These are phyloP conservation scores for Hirundo rustica DNA, from an alignment of 2,797 vertebrate genomes.

Conservation along the genomic window DNA sequence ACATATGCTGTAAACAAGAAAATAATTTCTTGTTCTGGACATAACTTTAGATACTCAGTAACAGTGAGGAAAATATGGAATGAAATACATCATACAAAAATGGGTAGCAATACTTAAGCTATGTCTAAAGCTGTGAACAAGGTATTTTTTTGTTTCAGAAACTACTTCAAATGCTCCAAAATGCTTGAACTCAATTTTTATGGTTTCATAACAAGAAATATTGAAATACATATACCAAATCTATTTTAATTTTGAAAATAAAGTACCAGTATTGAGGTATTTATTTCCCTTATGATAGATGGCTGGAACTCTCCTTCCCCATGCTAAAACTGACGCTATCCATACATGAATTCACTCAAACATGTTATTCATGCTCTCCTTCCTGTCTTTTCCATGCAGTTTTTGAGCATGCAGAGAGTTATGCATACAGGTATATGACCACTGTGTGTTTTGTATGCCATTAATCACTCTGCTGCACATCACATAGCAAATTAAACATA, in stretches of 20 bases:
- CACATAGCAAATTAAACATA: not conserved
- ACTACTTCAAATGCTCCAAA: not conserved
- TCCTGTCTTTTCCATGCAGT: not conserved
- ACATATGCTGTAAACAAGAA: not conserved
- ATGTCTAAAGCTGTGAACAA: not conserved
- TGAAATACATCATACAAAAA: not conserved
- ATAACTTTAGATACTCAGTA: not conserved
- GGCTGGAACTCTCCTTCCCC: not conserved
- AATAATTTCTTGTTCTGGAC: not conserved
- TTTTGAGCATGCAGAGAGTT: not conserved
- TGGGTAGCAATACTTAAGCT: not conserved
- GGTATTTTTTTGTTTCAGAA: not conserved
- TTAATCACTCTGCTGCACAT: not conserved
- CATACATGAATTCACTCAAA: not conserved
- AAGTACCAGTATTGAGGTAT: not conserved
- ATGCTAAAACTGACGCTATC: not conserved
- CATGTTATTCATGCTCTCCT: not conserved
- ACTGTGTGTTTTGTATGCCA: not conserved
- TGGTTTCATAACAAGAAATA: not conserved
- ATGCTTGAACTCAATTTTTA: not conserved
- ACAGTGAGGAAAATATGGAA: not conserved
- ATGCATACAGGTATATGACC: not conserved
- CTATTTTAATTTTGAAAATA: not conserved
- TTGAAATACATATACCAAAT: not conserved
- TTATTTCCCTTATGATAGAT: conserved; percentile 17